A percentile compares a stretch with the other conserved stretches of the same genome.
Evolutionary conservation across 2,888 invertebrate species (phyloP).

Genomic region (Drosophila helvetica): DNA sequence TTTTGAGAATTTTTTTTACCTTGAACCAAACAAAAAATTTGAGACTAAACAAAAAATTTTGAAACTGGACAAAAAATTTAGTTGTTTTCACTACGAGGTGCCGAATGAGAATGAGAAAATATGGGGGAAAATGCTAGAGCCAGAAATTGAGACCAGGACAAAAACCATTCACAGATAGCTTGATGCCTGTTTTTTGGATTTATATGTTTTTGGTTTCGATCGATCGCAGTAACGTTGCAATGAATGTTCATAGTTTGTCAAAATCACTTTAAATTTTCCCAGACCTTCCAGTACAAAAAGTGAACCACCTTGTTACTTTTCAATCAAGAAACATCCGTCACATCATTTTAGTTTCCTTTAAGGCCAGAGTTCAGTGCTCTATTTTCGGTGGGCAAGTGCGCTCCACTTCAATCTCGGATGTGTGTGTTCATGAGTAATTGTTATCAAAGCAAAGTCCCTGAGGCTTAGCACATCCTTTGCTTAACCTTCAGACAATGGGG

Average conservation of each 20-base stretch:
- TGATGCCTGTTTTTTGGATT: background rate
- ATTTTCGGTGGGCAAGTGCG: background rate
- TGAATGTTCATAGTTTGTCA: too few relatives aligned
- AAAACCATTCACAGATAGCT: background rate
- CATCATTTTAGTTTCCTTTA: background rate
- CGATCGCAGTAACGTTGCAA: background rate
- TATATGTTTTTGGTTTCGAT: background rate
- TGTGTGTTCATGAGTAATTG: background rate
- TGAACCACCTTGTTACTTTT: too few relatives aligned
- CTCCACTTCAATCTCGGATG: background rate
- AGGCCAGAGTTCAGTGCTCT: background rate
- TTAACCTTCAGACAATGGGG: constrained; percentile 35
- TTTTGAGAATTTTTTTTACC: background rate
- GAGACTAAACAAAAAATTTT: constrained; percentile 14
- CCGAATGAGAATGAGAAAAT: constrained; percentile 1
- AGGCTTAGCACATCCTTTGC: constrained; percentile 3
- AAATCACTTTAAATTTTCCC: too few relatives aligned
- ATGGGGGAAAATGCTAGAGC: background rate
- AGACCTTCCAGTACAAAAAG: too few relatives aligned
- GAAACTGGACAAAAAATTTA: constrained; percentile 16
- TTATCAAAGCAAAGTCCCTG: background rate
- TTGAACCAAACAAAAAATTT: constrained; percentile 4
- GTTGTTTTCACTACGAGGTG: background rate
- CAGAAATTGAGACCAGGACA: background rate
- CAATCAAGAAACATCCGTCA: too few relatives aligned